Evolutionary conservation across 2,797 vertebrate genomes (phyloP).

Genomic region (Diplodus sargus): DNA sequence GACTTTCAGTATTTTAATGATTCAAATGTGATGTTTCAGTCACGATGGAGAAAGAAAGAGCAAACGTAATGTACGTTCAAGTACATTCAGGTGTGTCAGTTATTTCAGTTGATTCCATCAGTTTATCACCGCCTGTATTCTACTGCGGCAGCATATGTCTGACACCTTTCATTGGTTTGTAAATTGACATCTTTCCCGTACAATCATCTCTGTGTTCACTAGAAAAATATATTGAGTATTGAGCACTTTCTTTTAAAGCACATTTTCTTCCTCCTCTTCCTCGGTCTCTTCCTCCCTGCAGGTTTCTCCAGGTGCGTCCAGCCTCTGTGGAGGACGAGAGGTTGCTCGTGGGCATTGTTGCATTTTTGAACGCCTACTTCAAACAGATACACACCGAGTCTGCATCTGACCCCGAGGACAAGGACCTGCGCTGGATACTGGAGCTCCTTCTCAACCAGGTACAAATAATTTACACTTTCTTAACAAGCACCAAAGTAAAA

Average conservation of each 20-base stretch:
- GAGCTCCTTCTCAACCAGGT: conserved; percentile 92
- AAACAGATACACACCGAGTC: conserved; percentile 80
- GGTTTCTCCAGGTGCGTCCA: conserved; percentile 95
- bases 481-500: conserved; percentile 15
- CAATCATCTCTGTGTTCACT: not conserved
- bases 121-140: not conserved
- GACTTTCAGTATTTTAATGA: not conserved
- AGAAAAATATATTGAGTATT: not conserved
- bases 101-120: not conserved
- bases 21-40: not conserved
- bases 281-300: conserved; percentile 66
- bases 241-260: conserved; percentile 9
- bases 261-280: conserved; percentile 23
- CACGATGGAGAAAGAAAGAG: not conserved
- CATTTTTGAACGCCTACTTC: conserved; percentile 91
- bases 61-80: not conserved
- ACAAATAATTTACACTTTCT: conserved; percentile 61
- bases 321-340: conserved; percentile 93
- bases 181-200: not conserved
- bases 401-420: conserved; percentile 74
- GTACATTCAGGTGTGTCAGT: not conserved
- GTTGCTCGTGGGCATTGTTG: conserved; percentile 91
- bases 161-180: not conserved
- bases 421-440: conserved; percentile 91
- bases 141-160: not conserved